Evolutionary conservation across 2,113 vertebrate species (phyloP), one percentile per base, ranked within the genome.

Genomic region (Meleagris gallopavo): DNA sequence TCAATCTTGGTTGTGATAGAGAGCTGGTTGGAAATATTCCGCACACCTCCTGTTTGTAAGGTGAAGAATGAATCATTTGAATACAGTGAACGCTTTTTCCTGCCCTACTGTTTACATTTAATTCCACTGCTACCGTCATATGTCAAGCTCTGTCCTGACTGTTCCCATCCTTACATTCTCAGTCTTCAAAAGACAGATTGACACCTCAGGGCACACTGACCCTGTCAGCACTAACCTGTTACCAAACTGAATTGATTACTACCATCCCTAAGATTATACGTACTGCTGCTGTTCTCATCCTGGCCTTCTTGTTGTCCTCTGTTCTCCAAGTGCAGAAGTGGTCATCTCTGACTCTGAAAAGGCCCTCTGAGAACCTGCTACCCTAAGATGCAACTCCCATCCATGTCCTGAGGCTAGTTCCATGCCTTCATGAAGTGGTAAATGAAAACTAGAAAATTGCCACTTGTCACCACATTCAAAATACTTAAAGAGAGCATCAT

Each of bases 11-110:
- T 99, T 34, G 98, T 99, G 96, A 99, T 98, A 50, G 98, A 98
- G 67, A 99, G 98, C 95, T 99, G 98, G 94, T 99, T 99, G 58
- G 99, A 99, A 97, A 99, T 99, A 97, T 99, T 99, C 62, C 98
- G 98, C 93, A 98, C 72, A 13, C 98, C 98, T 52, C 94, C 99
- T 98, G 69, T 97, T 97, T 88, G 71, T 27, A 96, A 96, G 80
- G 88, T 74, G 13, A 7, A 2, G 30, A 90, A 66, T 76, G 24
- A 93, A 91, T 32, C 3, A 32, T 40, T 58, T 82, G 72, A 86
- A 45, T 69, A 61, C 10, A n/a, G 3, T 0, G 2, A 89, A 73
- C 69, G 5, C 4, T 48, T 86, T 85, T 57, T 71, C 48, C 80
- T 81, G 24, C 5, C 60, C 27, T 62, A 87, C 69, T 82, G 16